These are phyloP conservation scores for Reinhardtius hippoglossoides DNA, from an alignment of 2,113 vertebrate genomes.

Conservation along the genomic window DNA sequence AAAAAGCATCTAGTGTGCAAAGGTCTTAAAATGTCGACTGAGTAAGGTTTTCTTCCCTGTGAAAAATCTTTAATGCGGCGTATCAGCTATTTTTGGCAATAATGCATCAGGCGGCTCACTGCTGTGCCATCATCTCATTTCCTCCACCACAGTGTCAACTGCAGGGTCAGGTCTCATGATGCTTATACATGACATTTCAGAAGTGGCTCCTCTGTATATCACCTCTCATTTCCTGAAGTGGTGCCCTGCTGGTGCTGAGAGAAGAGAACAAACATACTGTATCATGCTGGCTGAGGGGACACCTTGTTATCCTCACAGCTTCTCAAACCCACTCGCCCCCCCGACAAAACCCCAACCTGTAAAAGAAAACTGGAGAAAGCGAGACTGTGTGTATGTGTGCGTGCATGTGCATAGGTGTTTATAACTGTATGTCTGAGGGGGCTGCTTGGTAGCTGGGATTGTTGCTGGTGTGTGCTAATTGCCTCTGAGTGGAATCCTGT, in stretches of 20 bases:
- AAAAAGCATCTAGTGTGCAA: not conserved
- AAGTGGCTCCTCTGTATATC: slow-evolving; percentile 33
- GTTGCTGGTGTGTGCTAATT: slow-evolving; percentile 43
- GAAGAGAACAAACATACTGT: slow-evolving; percentile 42
- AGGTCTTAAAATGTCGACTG: not conserved
- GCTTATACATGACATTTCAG: slow-evolving; percentile 26
- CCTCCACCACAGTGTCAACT: slow-evolving; percentile 42
- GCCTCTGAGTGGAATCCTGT: slow-evolving; percentile 46
- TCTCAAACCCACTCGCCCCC: too few species aligned
- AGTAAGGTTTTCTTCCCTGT: too few species aligned
- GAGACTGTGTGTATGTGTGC: not conserved
- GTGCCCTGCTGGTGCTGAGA: slow-evolving; percentile 17
- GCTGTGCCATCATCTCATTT: slow-evolving; percentile 35
- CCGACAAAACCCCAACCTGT: not conserved
- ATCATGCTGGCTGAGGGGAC: slow-evolving; percentile 25
- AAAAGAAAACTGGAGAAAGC: not conserved
- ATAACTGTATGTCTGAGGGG: slow-evolving; percentile 4
- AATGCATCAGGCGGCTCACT: slow-evolving; percentile 2
- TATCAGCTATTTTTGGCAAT: slow-evolving; percentile 16
- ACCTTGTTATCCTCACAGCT: slow-evolving; percentile 25
- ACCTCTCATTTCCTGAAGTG: slow-evolving; percentile 63
- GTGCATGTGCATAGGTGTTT: slow-evolving; percentile 11
- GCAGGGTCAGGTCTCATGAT: slow-evolving; percentile 39
- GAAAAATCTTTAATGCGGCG: not conserved
- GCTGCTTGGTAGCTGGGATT: slow-evolving; percentile 23